Percentiles rank a stretch among this genome's conserved stretches.
These are phyloP conservation scores for Agrotis exclamationis DNA, from an alignment of 2,888 invertebrate genomes.

Conservation along the genomic window DNA sequence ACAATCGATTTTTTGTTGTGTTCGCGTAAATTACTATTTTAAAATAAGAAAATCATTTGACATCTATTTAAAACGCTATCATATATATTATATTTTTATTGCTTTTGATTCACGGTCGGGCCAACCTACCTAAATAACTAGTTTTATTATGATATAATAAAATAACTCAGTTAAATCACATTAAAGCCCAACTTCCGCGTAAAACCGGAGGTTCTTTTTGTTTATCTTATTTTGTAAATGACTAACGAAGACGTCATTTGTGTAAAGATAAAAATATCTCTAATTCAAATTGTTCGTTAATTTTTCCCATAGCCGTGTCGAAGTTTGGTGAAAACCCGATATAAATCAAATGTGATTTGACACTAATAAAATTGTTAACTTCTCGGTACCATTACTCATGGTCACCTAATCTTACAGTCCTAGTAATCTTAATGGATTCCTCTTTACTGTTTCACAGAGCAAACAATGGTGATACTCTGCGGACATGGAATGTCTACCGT, in stretches of 20 bases:
- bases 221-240: constrained; percentile 47
- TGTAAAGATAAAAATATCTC: constrained; percentile 36
- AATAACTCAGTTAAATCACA: constrained; percentile 18
- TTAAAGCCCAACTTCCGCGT: constrained; percentile 51
- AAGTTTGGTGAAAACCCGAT: constrained; percentile 45
- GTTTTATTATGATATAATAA: background rate
- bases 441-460: constrained; percentile 25
- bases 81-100: background rate
- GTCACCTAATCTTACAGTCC: constrained; percentile 41
- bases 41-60: background rate
- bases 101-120: background rate
- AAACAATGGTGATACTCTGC: constrained; percentile 38
- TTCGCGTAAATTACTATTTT: background rate
- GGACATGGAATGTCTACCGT: constrained; percentile 29
- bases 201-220: constrained; percentile 45
- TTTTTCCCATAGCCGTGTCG: constrained; percentile 35
- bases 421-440: constrained; percentile 48
- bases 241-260: constrained; percentile 37
- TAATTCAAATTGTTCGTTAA: constrained; percentile 28
- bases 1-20: too few relatives aligned
- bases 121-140: background rate
- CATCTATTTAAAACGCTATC: background rate
- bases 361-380: constrained; percentile 56
- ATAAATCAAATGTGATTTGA: constrained; percentile 50
- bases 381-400: constrained; percentile 37